These are phyloP conservation scores for Sarotherodon lohbergeri DNA, from an alignment of 2,113 vertebrate genomes.

Conservation along the genomic window DNA sequence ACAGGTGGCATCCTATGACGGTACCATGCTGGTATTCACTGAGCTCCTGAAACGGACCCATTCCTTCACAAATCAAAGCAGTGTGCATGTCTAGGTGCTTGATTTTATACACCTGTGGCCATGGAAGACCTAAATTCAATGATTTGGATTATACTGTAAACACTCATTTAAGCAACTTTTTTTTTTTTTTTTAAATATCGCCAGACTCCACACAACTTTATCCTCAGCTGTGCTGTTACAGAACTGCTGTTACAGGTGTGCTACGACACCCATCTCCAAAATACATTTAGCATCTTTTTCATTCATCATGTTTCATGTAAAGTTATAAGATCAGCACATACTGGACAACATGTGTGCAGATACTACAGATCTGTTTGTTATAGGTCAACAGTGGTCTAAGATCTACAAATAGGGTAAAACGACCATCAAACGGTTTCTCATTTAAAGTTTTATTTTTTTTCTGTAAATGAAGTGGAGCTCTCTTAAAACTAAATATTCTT, in stretches of 20 bases:
- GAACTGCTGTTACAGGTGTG: background rate
- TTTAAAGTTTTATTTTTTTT: background rate
- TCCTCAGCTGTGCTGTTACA: background rate
- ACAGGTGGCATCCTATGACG: background rate
- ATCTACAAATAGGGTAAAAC: background rate
- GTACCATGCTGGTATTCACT: background rate
- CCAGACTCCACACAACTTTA: background rate
- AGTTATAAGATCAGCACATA: background rate
- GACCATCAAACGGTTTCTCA: background rate
- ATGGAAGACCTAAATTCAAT: background rate
- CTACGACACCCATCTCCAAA: fast-evolving
- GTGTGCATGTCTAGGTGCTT: background rate
- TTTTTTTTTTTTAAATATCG: background rate
- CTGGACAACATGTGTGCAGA: background rate
- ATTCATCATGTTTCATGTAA: background rate
- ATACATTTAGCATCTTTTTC: background rate
- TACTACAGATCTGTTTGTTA: background rate
- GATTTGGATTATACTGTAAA: background rate
- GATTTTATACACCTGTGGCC: background rate
- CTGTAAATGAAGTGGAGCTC: background rate
- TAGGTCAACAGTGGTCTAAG: background rate
- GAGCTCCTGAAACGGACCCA: background rate
- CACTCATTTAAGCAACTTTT: background rate
- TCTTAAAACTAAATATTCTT: background rate
- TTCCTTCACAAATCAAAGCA: background rate